Conservation (phyloP, 2,888 invertebrate genomes). For the Pristionchus fissidentatus region DNA sequence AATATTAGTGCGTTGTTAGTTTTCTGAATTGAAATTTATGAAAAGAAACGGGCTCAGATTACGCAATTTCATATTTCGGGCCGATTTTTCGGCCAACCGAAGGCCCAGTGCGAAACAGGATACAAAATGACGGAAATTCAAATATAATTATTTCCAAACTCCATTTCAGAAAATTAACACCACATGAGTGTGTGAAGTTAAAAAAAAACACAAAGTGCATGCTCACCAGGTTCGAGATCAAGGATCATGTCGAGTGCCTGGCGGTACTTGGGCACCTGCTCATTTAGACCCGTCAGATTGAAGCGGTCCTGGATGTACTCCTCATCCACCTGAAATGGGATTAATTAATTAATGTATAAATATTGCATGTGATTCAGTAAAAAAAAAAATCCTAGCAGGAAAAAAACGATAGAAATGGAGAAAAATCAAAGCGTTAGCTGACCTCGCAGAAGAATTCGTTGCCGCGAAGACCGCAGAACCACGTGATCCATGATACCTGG, state of each 20-base stretch:
- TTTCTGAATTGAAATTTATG: too few relatives aligned
- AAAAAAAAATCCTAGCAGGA: neutral
- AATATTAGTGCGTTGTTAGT: too few relatives aligned
- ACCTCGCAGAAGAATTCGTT: constrained; percentile 99
- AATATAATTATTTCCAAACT: neutral
- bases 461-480: constrained; percentile 99
- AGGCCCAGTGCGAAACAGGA: neutral
- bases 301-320: constrained; percentile 99
- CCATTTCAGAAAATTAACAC: neutral
- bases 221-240: constrained; percentile 95
- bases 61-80: too few relatives aligned
- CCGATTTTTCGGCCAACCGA: too few relatives aligned
- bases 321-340: constrained; percentile 89
- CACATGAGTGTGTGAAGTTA: too few relatives aligned
- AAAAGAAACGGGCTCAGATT: too few relatives aligned
- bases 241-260: constrained; percentile 99
- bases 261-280: constrained; percentile 99
- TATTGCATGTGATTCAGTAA: neutral
- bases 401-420: too few relatives aligned
- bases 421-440: constrained; percentile 53
- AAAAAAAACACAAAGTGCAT: neutral
- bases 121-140: neutral
- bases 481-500: constrained; percentile 99
- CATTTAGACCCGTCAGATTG: constrained; percentile 97
- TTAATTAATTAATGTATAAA: neutral